These are phyloP conservation scores for Napeogenes sylphis DNA, from an alignment of 2,888 invertebrate genomes.

Conservation along the genomic window DNA sequence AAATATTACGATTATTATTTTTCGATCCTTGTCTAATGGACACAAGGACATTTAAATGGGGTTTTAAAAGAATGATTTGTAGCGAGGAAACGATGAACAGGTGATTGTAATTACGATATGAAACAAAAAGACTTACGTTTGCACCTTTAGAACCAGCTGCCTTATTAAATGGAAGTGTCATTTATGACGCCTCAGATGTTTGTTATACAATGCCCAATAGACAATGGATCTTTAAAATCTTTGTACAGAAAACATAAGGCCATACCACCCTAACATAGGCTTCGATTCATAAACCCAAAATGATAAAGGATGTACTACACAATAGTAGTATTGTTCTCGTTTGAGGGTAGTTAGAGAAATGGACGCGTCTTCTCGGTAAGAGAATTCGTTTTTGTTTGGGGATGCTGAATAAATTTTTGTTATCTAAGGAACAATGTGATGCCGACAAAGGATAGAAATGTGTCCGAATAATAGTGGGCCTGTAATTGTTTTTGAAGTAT, in stretches of 20 bases:
- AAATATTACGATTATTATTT: constrained; percentile 13
- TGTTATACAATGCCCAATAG: constrained; percentile 54
- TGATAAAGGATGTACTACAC: constrained; percentile 35
- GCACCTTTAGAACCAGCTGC: constrained; percentile 55
- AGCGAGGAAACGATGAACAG: constrained; percentile 48
- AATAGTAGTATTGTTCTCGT: constrained; percentile 55
- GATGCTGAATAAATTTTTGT: constrained; percentile 59
- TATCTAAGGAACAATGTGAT: constrained; percentile 45
- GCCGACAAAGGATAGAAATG: constrained; percentile 37
- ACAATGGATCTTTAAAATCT: constrained; percentile 39
- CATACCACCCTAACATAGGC: constrained; percentile 48
- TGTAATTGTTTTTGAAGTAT: constrained; percentile 26
- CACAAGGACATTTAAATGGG: constrained; percentile 28
- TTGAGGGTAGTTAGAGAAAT: constrained; percentile 52
- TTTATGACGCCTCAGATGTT: constrained; percentile 59
- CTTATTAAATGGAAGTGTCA: constrained; percentile 50
- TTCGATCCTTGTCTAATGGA: constrained; percentile 29
- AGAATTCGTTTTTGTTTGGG: constrained; percentile 56
- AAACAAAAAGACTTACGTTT: constrained; percentile 47
- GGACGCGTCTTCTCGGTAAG: constrained; percentile 55
- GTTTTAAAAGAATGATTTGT: constrained; percentile 33
- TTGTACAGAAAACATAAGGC: constrained; percentile 37
- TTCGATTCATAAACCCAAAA: constrained; percentile 44
- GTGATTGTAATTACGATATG: constrained; percentile 60
- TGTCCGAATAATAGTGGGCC: constrained; percentile 19